These are phyloP conservation scores for Andrena trimmerana DNA, from an alignment of 2,888 invertebrate species.

Conservation along the genomic window DNA sequence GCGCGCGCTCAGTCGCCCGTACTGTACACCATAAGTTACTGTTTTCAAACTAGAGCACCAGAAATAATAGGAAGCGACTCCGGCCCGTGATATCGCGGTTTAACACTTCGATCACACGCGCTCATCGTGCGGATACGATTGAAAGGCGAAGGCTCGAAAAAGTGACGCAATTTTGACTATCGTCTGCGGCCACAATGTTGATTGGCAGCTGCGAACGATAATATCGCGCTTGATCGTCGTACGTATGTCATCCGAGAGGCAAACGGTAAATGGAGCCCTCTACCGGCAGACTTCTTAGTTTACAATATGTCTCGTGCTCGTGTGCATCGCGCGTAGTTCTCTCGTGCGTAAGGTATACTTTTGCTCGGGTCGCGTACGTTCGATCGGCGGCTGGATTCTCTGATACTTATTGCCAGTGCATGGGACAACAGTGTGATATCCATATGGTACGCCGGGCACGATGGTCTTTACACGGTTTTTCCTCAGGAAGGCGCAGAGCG, in stretches of 20 bases:
- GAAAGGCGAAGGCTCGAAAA: neutral
- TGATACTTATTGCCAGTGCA: constrained; percentile 41
- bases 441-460: constrained; percentile 73
- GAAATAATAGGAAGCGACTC: neutral
- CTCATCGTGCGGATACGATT: neutral
- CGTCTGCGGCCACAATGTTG: neutral
- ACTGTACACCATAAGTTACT: neutral
- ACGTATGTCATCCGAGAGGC: constrained; percentile 24
- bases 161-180: neutral
- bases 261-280: constrained; percentile 56
- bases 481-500: constrained; percentile 75
- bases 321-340: constrained; percentile 41
- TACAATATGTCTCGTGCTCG: constrained; percentile 47
- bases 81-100: neutral
- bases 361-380: constrained; percentile 35
- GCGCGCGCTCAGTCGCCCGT: constrained; percentile 16
- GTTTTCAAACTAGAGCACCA: constrained; percentile 12
- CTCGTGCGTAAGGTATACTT: constrained; percentile 17
- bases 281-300: constrained; percentile 50
- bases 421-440: constrained; percentile 33
- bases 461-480: constrained; percentile 82
- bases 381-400: constrained; percentile 42
- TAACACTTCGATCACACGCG: neutral
- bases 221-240: constrained; percentile 27
- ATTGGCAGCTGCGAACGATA: constrained; percentile 5